Base-by-base conservation (phyloP, 1,140 invertebrate species). In the Pogonomyrmex californicus region DNA sequence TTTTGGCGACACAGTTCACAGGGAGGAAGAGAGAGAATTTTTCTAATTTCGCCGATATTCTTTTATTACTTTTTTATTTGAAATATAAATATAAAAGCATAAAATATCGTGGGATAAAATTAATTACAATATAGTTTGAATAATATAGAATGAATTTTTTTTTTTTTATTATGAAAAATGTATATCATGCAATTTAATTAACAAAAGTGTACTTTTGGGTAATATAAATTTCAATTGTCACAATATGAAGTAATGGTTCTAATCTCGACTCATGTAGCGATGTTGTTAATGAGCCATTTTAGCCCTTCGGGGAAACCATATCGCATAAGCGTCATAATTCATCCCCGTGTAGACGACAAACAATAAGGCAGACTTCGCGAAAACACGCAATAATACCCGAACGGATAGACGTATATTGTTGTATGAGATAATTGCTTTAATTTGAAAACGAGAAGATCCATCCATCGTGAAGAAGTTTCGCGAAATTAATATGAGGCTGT, bases 391-490 rank as follows among this genome's bases (percentile, higher is more conserved):
- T 75, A 60, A 73, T 60, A 30, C 63, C 38, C 38, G 6, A 38
- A 47, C 33, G 38, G 17, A 60, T 47, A 30, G 41, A 47, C 17
- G n/a, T 47, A 60, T 62, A 75, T 83, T 38, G 44, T 63, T 58
- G 6, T 5, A 36, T n/a, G 30, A 47, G 68, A 23, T 73, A 49
- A 33, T 60, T 38, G 33, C 33, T 41, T 71, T 83, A 83, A 83
- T 83, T 83, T n/a, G 79, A 83, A 83, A 75, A 83, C 47, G 79
- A 83, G 56, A 60, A 49, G 79, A 83, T 47, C 30, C 51, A 14
- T 71, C 44, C 51, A 9, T 14, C 33, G 23, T 62, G 33, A 83
- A 73, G 79, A 68, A 73, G 30, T 62, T 75, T 62, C 56, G 7
- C 10, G 51, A 56, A 70, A 81, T 70, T 73, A 83, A 73, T 60